Evolutionary conservation across 2,797 vertebrate species (phyloP).

Genomic region (Heliangelus exortis): DNA sequence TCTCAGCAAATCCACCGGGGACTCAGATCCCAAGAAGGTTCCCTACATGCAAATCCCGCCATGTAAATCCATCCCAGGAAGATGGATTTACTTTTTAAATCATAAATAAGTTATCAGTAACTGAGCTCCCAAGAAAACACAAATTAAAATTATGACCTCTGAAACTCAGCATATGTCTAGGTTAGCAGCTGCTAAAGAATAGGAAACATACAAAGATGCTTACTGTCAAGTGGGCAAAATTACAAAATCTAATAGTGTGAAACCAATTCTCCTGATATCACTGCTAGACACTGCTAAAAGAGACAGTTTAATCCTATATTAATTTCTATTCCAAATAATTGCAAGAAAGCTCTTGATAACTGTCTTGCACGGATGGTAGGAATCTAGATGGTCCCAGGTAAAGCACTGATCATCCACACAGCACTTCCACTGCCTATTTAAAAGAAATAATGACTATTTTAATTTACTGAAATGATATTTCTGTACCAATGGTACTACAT

Average conservation of each 20-base stretch:
- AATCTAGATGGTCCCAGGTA: constrained; percentile 4
- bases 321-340: constrained; percentile 58
- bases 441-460: background rate
- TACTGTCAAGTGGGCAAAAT: constrained; percentile 15
- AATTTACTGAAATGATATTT: background rate
- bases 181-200: constrained; percentile 32
- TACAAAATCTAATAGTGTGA: constrained; percentile 1
- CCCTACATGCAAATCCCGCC: background rate
- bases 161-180: constrained; percentile 15
- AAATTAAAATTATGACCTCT: constrained; percentile 38
- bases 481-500: background rate
- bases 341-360: constrained; percentile 48
- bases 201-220: constrained; percentile 27
- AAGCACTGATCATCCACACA: background rate
- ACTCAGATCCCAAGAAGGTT: background rate
- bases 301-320: constrained; percentile 48
- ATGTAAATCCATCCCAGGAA: background rate
- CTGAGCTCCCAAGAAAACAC: constrained; percentile 7
- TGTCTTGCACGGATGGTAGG: background rate
- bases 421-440: background rate
- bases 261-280: constrained; percentile 17
- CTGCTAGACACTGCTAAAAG: constrained; percentile 10
- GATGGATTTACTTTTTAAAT: constrained; percentile 27
- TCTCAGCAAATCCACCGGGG: background rate
- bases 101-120: constrained; percentile 43